phyloP scores from a whole-genome alignment of 1,140 invertebrate genomes.

The Drosophila bipectinata region DNA sequence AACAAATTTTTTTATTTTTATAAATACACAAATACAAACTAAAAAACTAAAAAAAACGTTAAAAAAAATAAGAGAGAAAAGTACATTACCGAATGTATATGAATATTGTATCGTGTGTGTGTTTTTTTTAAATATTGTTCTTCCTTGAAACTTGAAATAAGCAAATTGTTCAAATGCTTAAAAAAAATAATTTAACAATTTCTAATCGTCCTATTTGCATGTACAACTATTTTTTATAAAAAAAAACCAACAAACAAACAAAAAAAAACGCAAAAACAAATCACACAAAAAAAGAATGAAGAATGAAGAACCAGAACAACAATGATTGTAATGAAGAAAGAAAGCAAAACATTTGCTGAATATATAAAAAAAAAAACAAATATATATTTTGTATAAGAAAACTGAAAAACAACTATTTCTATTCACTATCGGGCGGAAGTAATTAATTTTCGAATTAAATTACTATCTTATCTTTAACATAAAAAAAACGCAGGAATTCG shows the following conservation, averaged over 20 bases:
- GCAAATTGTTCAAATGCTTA: conserved; percentile 28
- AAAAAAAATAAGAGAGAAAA: conserved; percentile 19
- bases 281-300: conserved; percentile 3
- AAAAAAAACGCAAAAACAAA: conserved; percentile 2
- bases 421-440: background rate
- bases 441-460: background rate
- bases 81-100: background rate
- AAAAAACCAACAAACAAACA: conserved; percentile 14
- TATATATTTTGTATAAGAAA: conserved; percentile 31
- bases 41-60: conserved; percentile 13
- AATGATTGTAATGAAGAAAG: conserved; percentile 31
- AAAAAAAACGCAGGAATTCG: background rate
- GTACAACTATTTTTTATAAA: conserved; percentile 62
- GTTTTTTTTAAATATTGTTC: conserved; percentile 30
- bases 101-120: conserved; percentile 21
- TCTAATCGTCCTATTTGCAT: conserved; percentile 68
- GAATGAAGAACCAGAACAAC: conserved; percentile 27
- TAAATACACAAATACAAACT: conserved; percentile 46
- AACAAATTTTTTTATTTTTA: conserved; percentile 75
- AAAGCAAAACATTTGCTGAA: conserved; percentile 51
- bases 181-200: conserved; percentile 39
- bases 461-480: background rate
- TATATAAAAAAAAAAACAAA: conserved; percentile 50
- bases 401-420: background rate
- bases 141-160: conserved; percentile 21